Evolutionary conservation across 1,140 invertebrate genomes (phyloP).

Genomic region (Meloidogyne chitwoodi): DNA sequence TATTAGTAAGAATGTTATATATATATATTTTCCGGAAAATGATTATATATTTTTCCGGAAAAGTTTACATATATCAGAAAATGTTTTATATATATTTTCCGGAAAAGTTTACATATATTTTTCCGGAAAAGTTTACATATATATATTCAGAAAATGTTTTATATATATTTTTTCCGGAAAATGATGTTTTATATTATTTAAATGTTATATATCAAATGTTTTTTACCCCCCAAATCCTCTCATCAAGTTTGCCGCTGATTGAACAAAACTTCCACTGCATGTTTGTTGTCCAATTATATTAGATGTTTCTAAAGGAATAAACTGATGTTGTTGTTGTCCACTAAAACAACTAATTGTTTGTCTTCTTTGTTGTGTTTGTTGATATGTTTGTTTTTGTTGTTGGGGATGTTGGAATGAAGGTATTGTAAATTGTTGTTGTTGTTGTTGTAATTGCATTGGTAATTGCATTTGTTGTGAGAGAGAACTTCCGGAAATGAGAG

Average conservation of each 20-base stretch:
- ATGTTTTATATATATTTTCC: too few species aligned
- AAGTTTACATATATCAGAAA: too few species aligned
- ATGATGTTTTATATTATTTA: too few species aligned
- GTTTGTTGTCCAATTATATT: neutral
- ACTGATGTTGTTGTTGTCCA: neutral
- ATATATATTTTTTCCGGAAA: too few species aligned
- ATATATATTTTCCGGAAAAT: too few species aligned
- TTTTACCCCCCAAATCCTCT: constrained; percentile 5
- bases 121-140: too few species aligned
- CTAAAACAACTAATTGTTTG: neutral
- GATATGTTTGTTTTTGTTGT: neutral
- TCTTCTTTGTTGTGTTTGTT: neutral
- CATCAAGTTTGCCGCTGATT: constrained; percentile 21
- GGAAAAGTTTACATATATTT: too few species aligned
- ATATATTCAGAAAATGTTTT: too few species aligned
- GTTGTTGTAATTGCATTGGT: constrained; percentile 1
- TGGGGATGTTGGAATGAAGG: neutral
- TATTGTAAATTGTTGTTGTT: neutral
- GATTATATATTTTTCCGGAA: too few species aligned
- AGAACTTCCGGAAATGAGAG: neutral
- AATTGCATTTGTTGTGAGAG: neutral
- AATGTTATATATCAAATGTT: too few species aligned
- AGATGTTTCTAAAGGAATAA: constrained; percentile 2
- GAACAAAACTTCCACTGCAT: neutral
- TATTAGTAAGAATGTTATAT: too few species aligned